These are phyloP conservation scores for Bagarius yarrelli DNA, from an alignment of 2,113 vertebrate genomes.

Conservation along the genomic window DNA sequence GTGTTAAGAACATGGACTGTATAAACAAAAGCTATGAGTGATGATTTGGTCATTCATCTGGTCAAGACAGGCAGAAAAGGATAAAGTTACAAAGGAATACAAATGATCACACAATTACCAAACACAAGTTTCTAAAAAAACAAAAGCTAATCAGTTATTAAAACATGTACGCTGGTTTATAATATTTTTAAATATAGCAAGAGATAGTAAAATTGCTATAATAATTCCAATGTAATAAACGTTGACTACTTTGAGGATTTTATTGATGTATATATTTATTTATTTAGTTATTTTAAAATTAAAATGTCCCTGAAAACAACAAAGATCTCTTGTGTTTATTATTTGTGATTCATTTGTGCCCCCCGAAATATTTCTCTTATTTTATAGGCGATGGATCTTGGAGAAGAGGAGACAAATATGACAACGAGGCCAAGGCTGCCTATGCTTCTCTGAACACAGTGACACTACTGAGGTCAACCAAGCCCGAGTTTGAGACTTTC, in stretches of 20 bases:
- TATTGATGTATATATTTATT: neutral
- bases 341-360: neutral
- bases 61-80: no score
- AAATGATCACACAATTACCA: no score
- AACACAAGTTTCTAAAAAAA: no score
- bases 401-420: slow-evolving; percentile 89
- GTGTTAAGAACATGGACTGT: slow-evolving; percentile 19
- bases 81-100: no score
- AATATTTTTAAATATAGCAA: no score
- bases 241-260: neutral
- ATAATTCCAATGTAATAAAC: no score
- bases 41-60: neutral
- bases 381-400: slow-evolving; percentile 90
- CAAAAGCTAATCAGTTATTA: no score
- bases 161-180: no score
- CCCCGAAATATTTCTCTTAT: neutral
- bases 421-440: slow-evolving; percentile 86
- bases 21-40: neutral
- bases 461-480: slow-evolving; percentile 89
- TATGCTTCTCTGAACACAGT: slow-evolving; percentile 87
- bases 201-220: no score
- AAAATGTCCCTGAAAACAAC: neutral
- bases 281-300: neutral
- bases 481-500: slow-evolving; percentile 95
- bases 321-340: neutral